Conservation (phyloP, 2,888 invertebrate genomes). For the Sympetrum striolatum region DNA sequence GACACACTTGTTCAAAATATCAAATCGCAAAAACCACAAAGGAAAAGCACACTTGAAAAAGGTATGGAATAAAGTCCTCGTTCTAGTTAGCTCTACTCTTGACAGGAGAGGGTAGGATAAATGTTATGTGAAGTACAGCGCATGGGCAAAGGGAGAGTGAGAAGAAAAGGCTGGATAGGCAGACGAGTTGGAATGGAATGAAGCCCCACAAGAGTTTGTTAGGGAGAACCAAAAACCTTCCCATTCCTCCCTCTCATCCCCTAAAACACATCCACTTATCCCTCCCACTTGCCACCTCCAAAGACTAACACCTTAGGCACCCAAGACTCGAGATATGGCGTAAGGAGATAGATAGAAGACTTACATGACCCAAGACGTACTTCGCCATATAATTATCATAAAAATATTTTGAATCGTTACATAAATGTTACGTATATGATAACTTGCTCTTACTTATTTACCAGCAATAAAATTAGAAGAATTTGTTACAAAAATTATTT, state of each 20-base stretch:
- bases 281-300: not conserved
- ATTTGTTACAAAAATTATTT: too few species aligned
- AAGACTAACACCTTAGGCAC: slow-evolving; percentile 9
- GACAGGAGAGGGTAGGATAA: not conserved
- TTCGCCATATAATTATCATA: not conserved
- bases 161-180: not conserved
- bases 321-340: slow-evolving; percentile 6
- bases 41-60: not conserved
- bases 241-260: not conserved
- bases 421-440: not conserved
- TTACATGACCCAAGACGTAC: not conserved
- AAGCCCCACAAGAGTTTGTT: slow-evolving; percentile 9
- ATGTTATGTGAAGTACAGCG: not conserved
- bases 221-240: not conserved
- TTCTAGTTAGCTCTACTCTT: not conserved
- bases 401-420: not conserved
- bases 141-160: not conserved
- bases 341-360: slow-evolving; percentile 12
- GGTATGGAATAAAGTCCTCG: not conserved
- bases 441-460: not conserved
- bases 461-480: too few species aligned
- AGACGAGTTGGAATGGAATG: not conserved
- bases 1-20: not conserved
- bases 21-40: not conserved
- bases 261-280: not conserved